phyloP scores from a whole-genome alignment of 2,797 vertebrate species.

The Dendrocincla tyrannina region DNA sequence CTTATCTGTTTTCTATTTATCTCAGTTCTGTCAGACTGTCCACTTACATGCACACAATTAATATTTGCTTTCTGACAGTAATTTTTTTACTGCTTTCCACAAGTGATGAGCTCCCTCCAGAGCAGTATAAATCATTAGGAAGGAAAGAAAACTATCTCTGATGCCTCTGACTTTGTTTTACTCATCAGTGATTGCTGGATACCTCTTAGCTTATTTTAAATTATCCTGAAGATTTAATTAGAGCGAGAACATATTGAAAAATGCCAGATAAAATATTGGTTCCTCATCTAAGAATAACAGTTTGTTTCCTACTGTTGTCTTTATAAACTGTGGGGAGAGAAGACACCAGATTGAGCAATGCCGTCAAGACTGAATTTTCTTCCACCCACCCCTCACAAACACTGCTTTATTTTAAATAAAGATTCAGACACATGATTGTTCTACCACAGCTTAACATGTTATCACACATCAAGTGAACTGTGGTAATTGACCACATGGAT shows the following conservation, averaged over 20 bases:
- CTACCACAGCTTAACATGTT: conserved; percentile 9
- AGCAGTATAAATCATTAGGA: neutral
- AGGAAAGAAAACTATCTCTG: neutral
- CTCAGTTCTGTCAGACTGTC: conserved; percentile 37
- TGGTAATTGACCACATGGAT: neutral
- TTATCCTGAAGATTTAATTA: neutral
- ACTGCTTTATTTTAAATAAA: neutral
- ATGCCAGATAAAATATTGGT: conserved; percentile 18
- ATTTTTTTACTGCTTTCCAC: neutral
- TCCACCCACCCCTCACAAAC: neutral
- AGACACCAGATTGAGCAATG: conserved; percentile 18
- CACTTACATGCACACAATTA: neutral
- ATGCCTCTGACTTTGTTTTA: conserved; percentile 64
- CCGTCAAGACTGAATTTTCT: neutral
- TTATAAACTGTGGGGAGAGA: neutral
- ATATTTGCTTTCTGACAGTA: neutral
- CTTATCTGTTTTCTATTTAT: conserved; percentile 42
- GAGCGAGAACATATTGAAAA: conserved; percentile 26
- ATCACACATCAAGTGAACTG: conserved; percentile 17
- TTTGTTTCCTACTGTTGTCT: neutral
- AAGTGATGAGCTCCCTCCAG: neutral
- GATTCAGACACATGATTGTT: conserved; percentile 47
- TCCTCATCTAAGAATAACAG: conserved; percentile 16
- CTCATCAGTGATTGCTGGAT: conserved; percentile 29
- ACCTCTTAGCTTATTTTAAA: conserved; percentile 36